Evolutionary conservation across 2,888 invertebrate species (phyloP).

Genomic region (Drosophila mayaguana): DNA sequence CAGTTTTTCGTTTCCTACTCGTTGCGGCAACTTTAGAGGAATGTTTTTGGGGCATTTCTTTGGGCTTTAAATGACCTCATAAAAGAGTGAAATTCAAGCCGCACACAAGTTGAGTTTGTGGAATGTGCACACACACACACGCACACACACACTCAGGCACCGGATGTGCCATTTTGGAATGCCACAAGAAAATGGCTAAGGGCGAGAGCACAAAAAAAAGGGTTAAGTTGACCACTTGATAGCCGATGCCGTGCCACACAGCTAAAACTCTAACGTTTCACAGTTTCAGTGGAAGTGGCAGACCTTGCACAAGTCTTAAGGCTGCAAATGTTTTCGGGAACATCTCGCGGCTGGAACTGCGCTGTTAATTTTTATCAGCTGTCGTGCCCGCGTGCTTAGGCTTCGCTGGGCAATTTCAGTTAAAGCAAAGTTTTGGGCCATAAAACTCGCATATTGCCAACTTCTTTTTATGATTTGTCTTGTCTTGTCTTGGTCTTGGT

Average conservation of each 20-base stretch:
- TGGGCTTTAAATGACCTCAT: constrained; percentile 49
- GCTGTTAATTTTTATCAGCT: constrained; percentile 57
- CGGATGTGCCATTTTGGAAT: constrained; percentile 66
- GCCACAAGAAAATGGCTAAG: constrained; percentile 44
- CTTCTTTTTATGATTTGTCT: constrained; percentile 55
- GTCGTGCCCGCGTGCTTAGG: constrained; percentile 34
- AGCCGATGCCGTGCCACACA: constrained; percentile 1
- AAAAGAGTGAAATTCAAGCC: constrained; percentile 33
- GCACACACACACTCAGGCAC: constrained; percentile 34
- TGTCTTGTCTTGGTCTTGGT: constrained; percentile 1
- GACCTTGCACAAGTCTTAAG: neutral
- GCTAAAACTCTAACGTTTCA: neutral
- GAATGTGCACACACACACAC: constrained; percentile 31
- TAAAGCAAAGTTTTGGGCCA: constrained; percentile 61
- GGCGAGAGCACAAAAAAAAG: constrained; percentile 22
- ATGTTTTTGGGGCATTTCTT: constrained; percentile 22
- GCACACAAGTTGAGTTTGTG: constrained; percentile 38
- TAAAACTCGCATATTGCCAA: constrained; percentile 56
- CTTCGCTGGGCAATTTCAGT: constrained; percentile 60
- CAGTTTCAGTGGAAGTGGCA: neutral
- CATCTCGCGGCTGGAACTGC: neutral
- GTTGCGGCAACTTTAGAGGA: constrained; percentile 15
- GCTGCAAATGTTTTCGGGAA: constrained; percentile 11
- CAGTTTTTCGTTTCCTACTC: neutral
- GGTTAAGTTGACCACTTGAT: constrained; percentile 39